These are phyloP conservation scores for Phalacrocorax aristotelis DNA, from an alignment of 2,113 vertebrate genomes.

Conservation along the genomic window DNA sequence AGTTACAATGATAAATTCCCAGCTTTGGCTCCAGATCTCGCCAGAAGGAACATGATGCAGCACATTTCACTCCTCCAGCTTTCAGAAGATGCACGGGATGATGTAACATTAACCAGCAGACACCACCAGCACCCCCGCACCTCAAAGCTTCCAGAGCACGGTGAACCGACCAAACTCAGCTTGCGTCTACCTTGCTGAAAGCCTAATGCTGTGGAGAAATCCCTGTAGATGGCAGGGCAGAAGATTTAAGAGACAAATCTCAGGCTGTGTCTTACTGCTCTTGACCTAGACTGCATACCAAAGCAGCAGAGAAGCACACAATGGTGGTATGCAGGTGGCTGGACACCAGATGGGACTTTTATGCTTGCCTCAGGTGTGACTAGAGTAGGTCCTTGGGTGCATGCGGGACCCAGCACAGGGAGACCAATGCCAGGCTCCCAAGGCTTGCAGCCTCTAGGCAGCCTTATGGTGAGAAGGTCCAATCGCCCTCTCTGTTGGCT, in stretches of 20 bases:
- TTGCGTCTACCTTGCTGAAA: not conserved
- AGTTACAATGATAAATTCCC: not conserved
- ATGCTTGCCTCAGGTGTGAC: not conserved
- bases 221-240: not conserved
- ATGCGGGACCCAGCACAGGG: rapidly evolving
- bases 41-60: not conserved
- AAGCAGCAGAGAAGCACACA: not conserved
- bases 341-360: not conserved
- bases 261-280: not conserved
- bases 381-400: not conserved
- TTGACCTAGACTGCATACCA: not conserved
- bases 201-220: not conserved
- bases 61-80: not conserved
- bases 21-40: not conserved
- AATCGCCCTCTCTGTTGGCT: not conserved
- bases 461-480: not conserved
- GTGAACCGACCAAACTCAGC: not conserved
- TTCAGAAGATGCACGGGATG: not conserved
- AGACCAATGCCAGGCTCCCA: not conserved
- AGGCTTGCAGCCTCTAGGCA: not conserved
- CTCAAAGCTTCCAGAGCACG: not conserved
- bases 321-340: rapidly evolving
- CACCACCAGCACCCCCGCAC: not conserved
- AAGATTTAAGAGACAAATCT: not conserved
- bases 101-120: not conserved